Conservation (phyloP, 2,797 vertebrate genomes). For the Remorina albescens region DNA sequence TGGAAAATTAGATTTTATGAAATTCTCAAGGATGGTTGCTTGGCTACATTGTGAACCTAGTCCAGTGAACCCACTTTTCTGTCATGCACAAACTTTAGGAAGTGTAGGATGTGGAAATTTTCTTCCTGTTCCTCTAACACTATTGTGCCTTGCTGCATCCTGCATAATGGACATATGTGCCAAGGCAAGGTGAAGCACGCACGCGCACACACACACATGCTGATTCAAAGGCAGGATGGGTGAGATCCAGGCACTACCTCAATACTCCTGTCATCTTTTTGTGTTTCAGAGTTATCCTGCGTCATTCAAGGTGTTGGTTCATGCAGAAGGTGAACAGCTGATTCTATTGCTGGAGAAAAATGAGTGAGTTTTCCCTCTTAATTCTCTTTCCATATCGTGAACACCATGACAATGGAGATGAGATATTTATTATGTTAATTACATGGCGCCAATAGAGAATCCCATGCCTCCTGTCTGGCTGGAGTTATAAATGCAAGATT, state of each 20-base stretch:
- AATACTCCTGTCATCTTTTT: constrained; percentile 50
- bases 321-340: constrained; percentile 85
- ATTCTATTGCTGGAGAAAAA: constrained; percentile 92
- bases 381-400: constrained; percentile 6
- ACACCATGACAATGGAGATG: constrained; percentile 17
- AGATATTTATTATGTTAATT: constrained; percentile 51
- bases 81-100: constrained; percentile 31
- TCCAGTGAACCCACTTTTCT: background rate
- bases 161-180: constrained; percentile 50
- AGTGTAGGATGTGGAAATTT: constrained; percentile 48
- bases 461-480: constrained; percentile 8
- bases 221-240: constrained; percentile 54
- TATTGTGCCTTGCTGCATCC: constrained; percentile 68
- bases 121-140: constrained; percentile 63
- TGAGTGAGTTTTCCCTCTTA: constrained; percentile 86
- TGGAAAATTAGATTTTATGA: constrained; percentile 1
- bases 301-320: constrained; percentile 86
- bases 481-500: constrained; percentile 48
- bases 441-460: constrained; percentile 44
- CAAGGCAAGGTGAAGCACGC: constrained; percentile 38
- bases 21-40: background rate
- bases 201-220: constrained; percentile 40
- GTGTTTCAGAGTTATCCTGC: constrained; percentile 89
- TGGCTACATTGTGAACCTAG: constrained; percentile 5
- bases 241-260: constrained; percentile 54